Base-by-base conservation (phyloP, 2,888 invertebrate species). In the Biston stratarius region DNA sequence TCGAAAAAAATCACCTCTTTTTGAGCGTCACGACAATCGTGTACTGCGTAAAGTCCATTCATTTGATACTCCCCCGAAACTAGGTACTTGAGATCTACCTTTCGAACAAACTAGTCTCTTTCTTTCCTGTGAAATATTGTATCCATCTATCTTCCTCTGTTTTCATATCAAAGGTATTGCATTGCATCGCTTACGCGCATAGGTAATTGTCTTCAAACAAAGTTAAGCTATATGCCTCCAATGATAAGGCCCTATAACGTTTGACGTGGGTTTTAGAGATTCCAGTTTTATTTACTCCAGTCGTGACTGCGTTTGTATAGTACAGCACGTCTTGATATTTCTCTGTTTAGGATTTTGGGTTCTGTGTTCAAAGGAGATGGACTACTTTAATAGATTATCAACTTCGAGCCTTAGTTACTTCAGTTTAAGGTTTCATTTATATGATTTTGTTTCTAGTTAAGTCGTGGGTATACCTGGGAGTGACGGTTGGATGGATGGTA, bases 261-360 rank as follows among this genome's bases (percentile, higher is more conserved):
- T 15, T 69, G 77, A 74, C 34, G 51, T 61, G 57, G 70, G 77
- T 78, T 58, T 69, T 77, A 68, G 76, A 87, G 86, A 89, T 87
- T 85, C 82, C 71, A 81, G 74, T 81, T 84, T 89, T 89, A 92
- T 92, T 92, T 91, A 92, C 90, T 88, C 88, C 83, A 81, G 78
- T 92, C 93, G 93, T 93, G 93, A 93, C 91, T 89, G 79, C 84
- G 84, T 79, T 82, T 77, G 77, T 75, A 74, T 79, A 73, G 76
- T 75, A 79, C 75, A 70, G 77, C 81, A 78, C 77, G 80, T 81
- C 84, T 83, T 85, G 85, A 87, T 89, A 88, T 88, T 84, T 85
- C 87, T 87, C 83, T 81, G 82, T 83, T 86, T 81, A 78, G 83
- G 83, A 68, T 83, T 77, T 85, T 83, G 71, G 70, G 24, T 83